Evolutionary conservation across 2,888 invertebrate genomes (phyloP), one percentile per base, ranked within the genome.

Genomic region (Vandiemenella viatica): DNA sequence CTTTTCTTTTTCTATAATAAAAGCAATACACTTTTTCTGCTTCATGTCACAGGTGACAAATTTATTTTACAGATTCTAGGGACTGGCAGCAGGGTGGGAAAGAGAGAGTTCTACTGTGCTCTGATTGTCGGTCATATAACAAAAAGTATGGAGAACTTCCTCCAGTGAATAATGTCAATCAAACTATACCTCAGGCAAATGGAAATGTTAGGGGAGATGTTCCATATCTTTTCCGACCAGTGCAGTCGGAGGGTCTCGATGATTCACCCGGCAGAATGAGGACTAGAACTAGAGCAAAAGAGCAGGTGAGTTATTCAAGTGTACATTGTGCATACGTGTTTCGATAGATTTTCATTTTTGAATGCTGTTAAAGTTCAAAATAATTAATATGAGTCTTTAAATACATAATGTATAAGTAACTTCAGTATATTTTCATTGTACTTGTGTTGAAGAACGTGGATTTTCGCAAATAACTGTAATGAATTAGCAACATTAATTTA

Each of bases 191-290:
- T 8, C 22, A 50, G 37, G 50, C 47, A 22, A 37, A 51, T 44
- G 40, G 40, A 17, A 53, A 37, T 49, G 58, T 56, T 41, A 55
- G 58, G 46, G 58, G 59, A 45, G 61, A 63, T 46, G 59, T 60
- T 46, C 64, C 64, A 4, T 73, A 73, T 59, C 60, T 73, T 50
- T 73, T 73, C 63, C 66, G 72, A 57, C 73, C 73, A 53, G 70
- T 72, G 50, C 70, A 70, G 53, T 66, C 66, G 55, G 67, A 67
- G 19, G 40, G 45, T 8, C 42, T 49, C 5, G 54, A 54, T 20
- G 52, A 60, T 46, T 63, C 64, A 63, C 89, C 89, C 46, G 87
- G 85, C 64, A 79, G 89, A 67, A 88, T 89, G 83, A 78, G 89
- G 64, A 90, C 90, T 54, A 74, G 90, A 60, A 63, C 63, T 4